phyloP scores from a whole-genome alignment of 2,797 vertebrate genomes.

The Holocentrus rufus region DNA sequence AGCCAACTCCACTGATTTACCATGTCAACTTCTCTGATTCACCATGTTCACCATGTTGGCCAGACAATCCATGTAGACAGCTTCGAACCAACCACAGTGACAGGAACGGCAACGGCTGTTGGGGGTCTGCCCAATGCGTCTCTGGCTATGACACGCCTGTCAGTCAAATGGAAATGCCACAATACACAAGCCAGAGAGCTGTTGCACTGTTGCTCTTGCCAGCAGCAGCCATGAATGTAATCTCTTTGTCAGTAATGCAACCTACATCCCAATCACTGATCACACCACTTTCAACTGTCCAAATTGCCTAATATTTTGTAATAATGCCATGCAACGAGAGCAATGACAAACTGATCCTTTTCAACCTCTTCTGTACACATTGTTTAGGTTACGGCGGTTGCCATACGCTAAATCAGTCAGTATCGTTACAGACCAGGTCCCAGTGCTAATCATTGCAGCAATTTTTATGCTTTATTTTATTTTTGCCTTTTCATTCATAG shows the following conservation, averaged over 20 bases:
- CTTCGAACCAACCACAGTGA: slow-evolving; percentile 76
- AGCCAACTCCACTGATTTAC: slow-evolving; percentile 79
- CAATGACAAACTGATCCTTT: too few relatives aligned
- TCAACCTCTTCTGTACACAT: too few relatives aligned
- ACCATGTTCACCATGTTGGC: slow-evolving; percentile 80
- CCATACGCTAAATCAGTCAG: background rate
- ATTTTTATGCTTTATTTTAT: slow-evolving; percentile 9
- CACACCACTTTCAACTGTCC: slow-evolving; percentile 29
- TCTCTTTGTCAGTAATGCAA: slow-evolving; percentile 63
- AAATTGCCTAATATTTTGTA: slow-evolving; percentile 21
- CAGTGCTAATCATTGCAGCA: background rate
- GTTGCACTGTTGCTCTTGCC: slow-evolving; percentile 62
- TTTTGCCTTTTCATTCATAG: background rate
- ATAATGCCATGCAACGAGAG: slow-evolving; percentile 11
- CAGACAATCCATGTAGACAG: slow-evolving; percentile 79
- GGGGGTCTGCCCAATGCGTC: slow-evolving; percentile 77
- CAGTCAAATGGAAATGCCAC: slow-evolving; percentile 76
- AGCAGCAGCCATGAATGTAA: slow-evolving; percentile 52
- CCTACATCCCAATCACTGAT: slow-evolving; percentile 55
- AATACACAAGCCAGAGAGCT: slow-evolving; percentile 67
- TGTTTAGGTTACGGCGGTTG: background rate
- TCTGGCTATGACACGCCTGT: slow-evolving; percentile 80
- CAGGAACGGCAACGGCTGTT: slow-evolving; percentile 71
- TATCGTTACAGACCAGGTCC: background rate
- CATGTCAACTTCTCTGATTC: slow-evolving; percentile 83